Evolutionary conservation across 1,140 invertebrate genomes (phyloP).

Genomic region (Bombyx mandarina): DNA sequence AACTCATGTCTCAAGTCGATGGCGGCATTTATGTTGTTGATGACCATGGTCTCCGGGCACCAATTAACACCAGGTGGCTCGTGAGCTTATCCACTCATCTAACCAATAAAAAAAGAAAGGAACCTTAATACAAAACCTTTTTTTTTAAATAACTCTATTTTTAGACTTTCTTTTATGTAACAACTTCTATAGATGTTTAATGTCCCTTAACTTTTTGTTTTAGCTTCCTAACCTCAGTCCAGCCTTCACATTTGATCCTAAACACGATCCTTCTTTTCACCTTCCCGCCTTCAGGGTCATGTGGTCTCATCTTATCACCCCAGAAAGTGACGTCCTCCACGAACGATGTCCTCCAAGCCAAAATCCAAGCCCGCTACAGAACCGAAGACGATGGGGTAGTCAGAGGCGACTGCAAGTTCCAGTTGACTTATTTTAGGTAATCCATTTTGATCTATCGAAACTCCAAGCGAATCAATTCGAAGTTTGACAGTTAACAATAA

Average conservation of each 20-base stretch:
- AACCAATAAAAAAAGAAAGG: no score
- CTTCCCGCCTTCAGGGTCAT: constrained; percentile 34
- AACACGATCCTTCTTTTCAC: constrained; percentile 40
- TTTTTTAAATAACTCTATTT: no score
- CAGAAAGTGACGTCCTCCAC: constrained; percentile 17
- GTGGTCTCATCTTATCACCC: constrained; percentile 41
- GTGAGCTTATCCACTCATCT: no score
- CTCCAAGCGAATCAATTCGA: no score
- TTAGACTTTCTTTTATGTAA: no score
- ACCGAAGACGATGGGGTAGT: constrained; percentile 19
- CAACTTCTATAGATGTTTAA: not conserved
- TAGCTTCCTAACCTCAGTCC: constrained; percentile 36
- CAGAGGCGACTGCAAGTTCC: constrained; percentile 20
- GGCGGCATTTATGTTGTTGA: no score
- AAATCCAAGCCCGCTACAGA: constrained; percentile 4
- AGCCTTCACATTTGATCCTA: constrained; percentile 32
- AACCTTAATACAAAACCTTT: no score
- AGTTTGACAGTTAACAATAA: no score
- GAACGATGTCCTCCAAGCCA: constrained; percentile 27
- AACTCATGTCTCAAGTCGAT: no score
- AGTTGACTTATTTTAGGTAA: constrained; percentile 36
- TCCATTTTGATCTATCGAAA: not conserved
- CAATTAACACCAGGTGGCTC: no score
- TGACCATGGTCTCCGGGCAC: no score
- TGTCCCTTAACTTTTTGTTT: not conserved